Evolutionary conservation across 2,888 invertebrate species (phyloP), one percentile per base, ranked within the genome.

Genomic region (Psylliodes chrysocephalus): DNA sequence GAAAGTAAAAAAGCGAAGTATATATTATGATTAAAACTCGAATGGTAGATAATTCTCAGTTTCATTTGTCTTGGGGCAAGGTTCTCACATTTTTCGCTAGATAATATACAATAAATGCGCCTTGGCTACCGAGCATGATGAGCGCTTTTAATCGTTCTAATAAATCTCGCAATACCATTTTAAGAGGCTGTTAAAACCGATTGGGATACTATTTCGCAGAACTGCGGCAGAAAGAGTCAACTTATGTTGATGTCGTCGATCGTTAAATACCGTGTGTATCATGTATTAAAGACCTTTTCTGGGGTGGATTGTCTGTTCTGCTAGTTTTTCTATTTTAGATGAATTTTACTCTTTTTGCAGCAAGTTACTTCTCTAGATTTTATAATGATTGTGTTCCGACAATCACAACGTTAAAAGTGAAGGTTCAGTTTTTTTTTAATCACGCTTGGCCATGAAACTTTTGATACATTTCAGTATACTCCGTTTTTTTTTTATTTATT

Each of bases 121-220:
- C 54, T 25, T 47, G 49, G 61, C 42, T 30, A 10, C 19, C 46
- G 68, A 61, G 65, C 69, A 60, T 66, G 71, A 71, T 61, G 61
- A 56, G 61, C 60, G 63, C 56, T 25, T 63, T 64, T 71, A 68
- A 67, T 70, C 46, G 67, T 38, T 56, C 52, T 55, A 64, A 68
- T 71, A 66, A 70, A 67, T 71, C 65, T 54, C 38, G 53, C 60
- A 60, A 62, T 53, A 60, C 71, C 71, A 57, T 70, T 70, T 71
- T 61, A 52, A 71, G 71, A 68, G 64, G 66, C 57, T 52, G 60
- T 60, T 60, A 65, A 61, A 63, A 63, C 66, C 63, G 67, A 68
- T 71, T 60, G 60, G 68, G 60, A 64, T 22, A 42, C 56, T 47
- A 44, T 30, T 71, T 67, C 69, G 64, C 15, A 54, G 71, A 71